phyloP scores from a whole-genome alignment of 2,113 vertebrate species.

The Nycticryphes semicollaris region DNA sequence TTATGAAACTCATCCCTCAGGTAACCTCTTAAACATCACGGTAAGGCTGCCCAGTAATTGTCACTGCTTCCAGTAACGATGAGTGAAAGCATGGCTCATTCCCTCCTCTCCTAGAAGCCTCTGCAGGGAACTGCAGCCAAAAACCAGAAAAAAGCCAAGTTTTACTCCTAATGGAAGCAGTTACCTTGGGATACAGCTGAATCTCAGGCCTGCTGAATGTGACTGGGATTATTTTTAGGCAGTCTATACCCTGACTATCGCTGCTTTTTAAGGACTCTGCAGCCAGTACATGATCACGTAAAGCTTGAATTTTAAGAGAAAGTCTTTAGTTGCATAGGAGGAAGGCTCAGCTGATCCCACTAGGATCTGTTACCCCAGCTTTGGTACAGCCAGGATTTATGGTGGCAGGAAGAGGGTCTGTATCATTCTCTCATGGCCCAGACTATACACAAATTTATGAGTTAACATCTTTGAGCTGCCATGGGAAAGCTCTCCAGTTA shows the following conservation, averaged over 20 bases:
- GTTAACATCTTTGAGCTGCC: neutral
- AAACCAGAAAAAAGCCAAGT: neutral
- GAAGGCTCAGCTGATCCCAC: neutral
- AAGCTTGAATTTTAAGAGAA: neutral
- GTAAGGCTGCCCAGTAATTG: neutral
- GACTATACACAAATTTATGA: accelerated
- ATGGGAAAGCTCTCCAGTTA: neutral
- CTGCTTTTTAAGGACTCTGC: neutral
- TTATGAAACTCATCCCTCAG: neutral
- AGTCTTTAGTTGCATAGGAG: neutral
- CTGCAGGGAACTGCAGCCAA: neutral
- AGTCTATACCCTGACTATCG: neutral
- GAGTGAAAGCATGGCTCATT: neutral
- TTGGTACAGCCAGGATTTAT: accelerated
- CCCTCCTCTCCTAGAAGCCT: neutral
- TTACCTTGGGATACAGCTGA: neutral
- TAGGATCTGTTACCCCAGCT: neutral
- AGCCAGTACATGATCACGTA: neutral
- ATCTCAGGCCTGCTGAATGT: neutral
- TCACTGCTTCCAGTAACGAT: neutral
- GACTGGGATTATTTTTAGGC: neutral
- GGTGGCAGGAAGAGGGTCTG: neutral
- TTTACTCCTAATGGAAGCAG: neutral
- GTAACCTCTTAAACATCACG: neutral
- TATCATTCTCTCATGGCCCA: accelerated